A percentile compares a stretch with the other conserved stretches of the same genome.
Conservation (phyloP, 2,888 invertebrate species). For the Oligia strigilis region DNA sequence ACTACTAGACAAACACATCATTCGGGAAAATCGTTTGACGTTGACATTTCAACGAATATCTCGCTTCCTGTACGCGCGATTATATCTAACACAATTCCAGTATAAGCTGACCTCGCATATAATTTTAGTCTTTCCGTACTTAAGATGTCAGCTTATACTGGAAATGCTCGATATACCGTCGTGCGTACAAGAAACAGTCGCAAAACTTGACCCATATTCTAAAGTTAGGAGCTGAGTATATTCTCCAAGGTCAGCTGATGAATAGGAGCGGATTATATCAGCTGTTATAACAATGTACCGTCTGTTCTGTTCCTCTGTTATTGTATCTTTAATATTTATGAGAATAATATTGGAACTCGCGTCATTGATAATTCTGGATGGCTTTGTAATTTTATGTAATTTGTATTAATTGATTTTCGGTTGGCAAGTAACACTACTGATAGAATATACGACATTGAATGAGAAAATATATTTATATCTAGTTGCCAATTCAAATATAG, state of each 20-base stretch:
- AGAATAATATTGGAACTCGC: conserved; percentile 30
- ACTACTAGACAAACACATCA: conserved; percentile 10
- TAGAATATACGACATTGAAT: neutral
- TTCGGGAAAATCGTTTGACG: conserved; percentile 22
- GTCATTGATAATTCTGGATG: conserved; percentile 8
- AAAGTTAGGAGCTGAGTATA: conserved; percentile 52
- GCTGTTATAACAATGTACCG: conserved; percentile 49
- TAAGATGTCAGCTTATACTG: neutral
- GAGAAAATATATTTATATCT: neutral
- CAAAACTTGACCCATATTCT: conserved; percentile 65
- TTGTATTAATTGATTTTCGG: neutral
- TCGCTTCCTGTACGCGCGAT: conserved; percentile 26
- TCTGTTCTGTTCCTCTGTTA: conserved; percentile 32
- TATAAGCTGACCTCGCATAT: neutral
- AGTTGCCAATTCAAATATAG: conserved; percentile 32
- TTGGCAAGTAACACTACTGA: neutral
- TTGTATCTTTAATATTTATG: conserved; percentile 29
- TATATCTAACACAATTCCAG: neutral
- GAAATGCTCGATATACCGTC: neutral
- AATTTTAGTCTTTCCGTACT: too few species aligned
- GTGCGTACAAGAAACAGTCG: conserved; percentile 20
- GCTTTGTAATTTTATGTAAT: neutral
- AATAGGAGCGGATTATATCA: conserved; percentile 46
- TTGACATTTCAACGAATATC: conserved; percentile 12
- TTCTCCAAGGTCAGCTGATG: conserved; percentile 59